Evolutionary conservation across 2,113 vertebrate species (phyloP).

Genomic region (Datnioides undecimradiatus): DNA sequence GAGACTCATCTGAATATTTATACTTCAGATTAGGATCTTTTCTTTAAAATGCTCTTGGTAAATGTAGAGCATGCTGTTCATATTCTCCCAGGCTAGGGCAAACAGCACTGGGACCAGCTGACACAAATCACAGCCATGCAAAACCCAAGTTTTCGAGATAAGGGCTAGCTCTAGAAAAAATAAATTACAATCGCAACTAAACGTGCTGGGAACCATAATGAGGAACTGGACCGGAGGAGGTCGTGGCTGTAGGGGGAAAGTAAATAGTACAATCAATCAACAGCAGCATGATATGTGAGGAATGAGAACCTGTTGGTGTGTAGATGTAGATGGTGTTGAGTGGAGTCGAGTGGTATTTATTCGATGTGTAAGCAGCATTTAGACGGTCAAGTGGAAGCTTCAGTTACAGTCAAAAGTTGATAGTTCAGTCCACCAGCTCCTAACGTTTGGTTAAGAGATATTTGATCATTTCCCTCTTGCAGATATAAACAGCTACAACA

Average conservation of each 20-base stretch:
- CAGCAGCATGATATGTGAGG: not conserved
- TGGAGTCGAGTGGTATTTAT: not conserved
- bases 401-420: no score
- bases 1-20: not conserved
- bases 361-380: not conserved
- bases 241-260: not conserved
- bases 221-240: not conserved
- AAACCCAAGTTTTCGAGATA: constrained; percentile 8
- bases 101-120: not conserved
- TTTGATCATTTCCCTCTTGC: no score
- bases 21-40: not conserved
- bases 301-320: not conserved
- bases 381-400: no score
- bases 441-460: no score
- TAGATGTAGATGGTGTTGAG: not conserved
- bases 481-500: no score
- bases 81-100: not conserved
- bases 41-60: not conserved
- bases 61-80: not conserved
- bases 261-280: not conserved
- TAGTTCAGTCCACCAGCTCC: not conserved
- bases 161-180: not conserved
- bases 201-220: no score
- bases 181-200: not conserved
- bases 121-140: not conserved